A percentile compares a stretch with the other conserved stretches of the same genome.
phyloP scores from a whole-genome alignment of 2,113 vertebrate genomes.

The Mugil cephalus region DNA sequence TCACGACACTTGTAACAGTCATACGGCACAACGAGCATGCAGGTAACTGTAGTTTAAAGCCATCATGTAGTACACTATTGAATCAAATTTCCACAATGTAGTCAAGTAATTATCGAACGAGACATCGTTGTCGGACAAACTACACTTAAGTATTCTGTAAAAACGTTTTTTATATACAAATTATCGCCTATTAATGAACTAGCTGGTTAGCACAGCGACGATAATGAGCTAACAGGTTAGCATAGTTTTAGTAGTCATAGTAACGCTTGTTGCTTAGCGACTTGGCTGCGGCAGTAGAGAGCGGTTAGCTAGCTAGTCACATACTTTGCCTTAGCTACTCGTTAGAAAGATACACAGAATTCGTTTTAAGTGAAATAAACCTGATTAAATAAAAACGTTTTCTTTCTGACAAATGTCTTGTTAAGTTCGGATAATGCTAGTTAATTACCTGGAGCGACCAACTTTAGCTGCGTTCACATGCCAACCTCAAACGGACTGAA shows the following conservation, averaged over 20 bases:
- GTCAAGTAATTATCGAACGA: neutral
- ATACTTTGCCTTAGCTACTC: slow-evolving; percentile 9
- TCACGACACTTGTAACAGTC: slow-evolving; percentile 35
- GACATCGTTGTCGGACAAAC: too few relatives aligned
- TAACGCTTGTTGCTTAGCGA: slow-evolving; percentile 66
- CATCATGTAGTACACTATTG: neutral
- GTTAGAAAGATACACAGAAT: neutral
- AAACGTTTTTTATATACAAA: too few relatives aligned
- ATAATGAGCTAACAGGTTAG: slow-evolving; percentile 35
- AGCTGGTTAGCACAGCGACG: slow-evolving; percentile 22
- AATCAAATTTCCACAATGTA: neutral
- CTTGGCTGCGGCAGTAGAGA: neutral
- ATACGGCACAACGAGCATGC: slow-evolving; percentile 14
- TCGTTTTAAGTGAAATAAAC: neutral
- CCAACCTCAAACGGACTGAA: too few relatives aligned
- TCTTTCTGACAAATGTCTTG: neutral
- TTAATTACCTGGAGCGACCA: slow-evolving; percentile 1
- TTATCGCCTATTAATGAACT: neutral
- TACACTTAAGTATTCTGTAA: rapidly evolving
- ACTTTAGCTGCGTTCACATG: neutral
- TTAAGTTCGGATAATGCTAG: slow-evolving; percentile 16
- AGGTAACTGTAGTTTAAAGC: slow-evolving; percentile 56
- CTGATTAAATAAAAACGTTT: neutral
- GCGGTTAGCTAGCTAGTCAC: slow-evolving; percentile 27
- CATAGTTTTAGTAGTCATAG: slow-evolving; percentile 2